Conservation (phyloP, 2,888 invertebrate species). For the Trichopria drosophilae region DNA sequence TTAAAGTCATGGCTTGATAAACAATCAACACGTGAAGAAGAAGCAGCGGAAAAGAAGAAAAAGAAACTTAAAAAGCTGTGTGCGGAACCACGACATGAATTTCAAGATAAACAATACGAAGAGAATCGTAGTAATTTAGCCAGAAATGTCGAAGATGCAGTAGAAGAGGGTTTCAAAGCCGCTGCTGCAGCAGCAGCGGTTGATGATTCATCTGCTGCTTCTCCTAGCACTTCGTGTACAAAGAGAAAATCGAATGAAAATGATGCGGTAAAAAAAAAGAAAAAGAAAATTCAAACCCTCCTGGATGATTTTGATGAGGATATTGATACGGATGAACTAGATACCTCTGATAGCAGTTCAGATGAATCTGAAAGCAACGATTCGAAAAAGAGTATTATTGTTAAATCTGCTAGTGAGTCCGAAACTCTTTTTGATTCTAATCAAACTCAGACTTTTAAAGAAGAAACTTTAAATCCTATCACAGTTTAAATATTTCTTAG, state of each 20-base stretch:
- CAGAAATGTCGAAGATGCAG: conserved; percentile 81
- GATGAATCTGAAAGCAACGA: too few relatives aligned
- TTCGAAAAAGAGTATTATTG: too few relatives aligned
- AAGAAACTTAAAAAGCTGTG: conserved; percentile 78
- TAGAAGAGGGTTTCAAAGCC: conserved; percentile 79
- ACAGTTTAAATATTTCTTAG: too few relatives aligned
- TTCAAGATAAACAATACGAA: conserved; percentile 80
- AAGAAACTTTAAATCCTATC: too few relatives aligned
- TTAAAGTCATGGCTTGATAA: conserved; percentile 89
- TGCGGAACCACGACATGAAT: conserved; percentile 81
- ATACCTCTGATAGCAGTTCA: conserved; percentile 42
- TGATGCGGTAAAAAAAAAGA: conserved; percentile 36
- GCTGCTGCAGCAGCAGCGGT: conserved; percentile 56
- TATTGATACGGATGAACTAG: conserved; percentile 49
- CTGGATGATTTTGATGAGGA: conserved; percentile 49
- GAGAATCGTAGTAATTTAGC: conserved; percentile 74
- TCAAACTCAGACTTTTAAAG: too few relatives aligned
- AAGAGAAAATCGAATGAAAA: conserved; percentile 57
- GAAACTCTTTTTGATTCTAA: too few relatives aligned
- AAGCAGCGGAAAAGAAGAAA: conserved; percentile 73
- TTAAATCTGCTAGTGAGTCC: too few relatives aligned
- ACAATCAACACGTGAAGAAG: conserved; percentile 81
- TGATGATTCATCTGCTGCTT: too few relatives aligned
- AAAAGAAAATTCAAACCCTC: conserved; percentile 44
- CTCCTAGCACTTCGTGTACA: conserved; percentile 38